Evolutionary conservation across 2,797 vertebrate species (phyloP).

Genomic region (Falco columbarius): DNA sequence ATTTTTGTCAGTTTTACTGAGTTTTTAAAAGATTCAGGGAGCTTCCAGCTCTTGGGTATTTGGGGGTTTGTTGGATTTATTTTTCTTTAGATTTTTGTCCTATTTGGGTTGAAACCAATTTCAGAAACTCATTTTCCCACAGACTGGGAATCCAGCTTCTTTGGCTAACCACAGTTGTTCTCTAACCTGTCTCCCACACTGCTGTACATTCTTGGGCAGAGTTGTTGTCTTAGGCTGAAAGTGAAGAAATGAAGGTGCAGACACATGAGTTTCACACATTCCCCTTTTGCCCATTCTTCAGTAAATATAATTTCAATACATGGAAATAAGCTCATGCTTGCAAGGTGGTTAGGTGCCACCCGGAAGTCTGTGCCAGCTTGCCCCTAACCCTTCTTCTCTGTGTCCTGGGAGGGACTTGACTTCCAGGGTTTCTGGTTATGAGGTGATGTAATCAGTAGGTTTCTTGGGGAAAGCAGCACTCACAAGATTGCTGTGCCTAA

Average conservation of each 20-base stretch:
- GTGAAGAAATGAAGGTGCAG: not conserved
- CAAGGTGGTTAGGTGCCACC: not conserved
- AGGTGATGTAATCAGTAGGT: not conserved
- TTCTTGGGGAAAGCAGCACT: not conserved
- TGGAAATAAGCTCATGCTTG: not conserved
- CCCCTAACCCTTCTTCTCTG: not conserved
- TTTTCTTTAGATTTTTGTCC: not conserved
- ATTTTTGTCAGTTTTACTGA: not conserved
- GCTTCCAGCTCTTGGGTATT: not conserved
- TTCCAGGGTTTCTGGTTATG: not conserved
- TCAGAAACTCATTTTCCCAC: not conserved
- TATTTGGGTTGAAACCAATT: conserved; percentile 8
- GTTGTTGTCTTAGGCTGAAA: not conserved
- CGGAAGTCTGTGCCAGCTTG: not conserved
- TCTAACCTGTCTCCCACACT: not conserved
- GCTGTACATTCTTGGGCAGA: not conserved
- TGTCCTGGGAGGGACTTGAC: not conserved
- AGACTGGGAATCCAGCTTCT: not conserved
- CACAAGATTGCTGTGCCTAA: not conserved
- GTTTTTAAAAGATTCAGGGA: not conserved
- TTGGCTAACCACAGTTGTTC: not conserved
- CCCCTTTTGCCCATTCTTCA: not conserved
- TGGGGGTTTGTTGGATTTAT: not conserved
- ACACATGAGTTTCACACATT: not conserved
- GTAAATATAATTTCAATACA: not conserved